Conservation (phyloP, 2,113 vertebrate genomes). For the Pyrgilauda ruficollis region DNA sequence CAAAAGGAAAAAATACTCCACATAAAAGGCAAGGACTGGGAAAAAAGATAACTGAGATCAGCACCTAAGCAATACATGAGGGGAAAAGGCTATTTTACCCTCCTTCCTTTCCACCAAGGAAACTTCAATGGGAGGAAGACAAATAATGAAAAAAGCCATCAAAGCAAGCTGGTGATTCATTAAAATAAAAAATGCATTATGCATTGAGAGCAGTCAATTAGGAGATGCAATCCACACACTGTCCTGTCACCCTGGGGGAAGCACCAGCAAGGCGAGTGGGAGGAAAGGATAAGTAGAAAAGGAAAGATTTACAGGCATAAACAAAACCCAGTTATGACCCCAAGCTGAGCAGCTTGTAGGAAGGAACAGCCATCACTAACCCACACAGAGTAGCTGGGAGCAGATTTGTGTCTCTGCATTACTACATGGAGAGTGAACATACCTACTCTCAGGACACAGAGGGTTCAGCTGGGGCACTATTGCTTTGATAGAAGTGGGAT, state of each 20-base stretch:
- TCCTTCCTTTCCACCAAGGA: conserved; percentile 32
- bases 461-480: background rate
- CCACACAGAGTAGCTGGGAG: background rate
- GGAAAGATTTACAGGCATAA: conserved; percentile 47
- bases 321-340: conserved; percentile 55
- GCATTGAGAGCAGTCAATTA: conserved; percentile 63
- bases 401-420: background rate
- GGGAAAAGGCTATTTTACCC: conserved; percentile 13
- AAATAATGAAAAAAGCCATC: conserved; percentile 57
- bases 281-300: conserved; percentile 44
- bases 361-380: conserved; percentile 15
- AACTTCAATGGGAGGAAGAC: conserved; percentile 46
- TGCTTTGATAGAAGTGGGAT: background rate
- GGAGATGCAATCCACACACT: conserved; percentile 39
- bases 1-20: conserved; percentile 30
- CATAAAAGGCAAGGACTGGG: conserved; percentile 41
- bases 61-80: conserved; percentile 38
- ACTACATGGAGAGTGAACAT: background rate
- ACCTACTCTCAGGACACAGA: background rate
- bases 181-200: conserved; percentile 67
- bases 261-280: conserved; percentile 21
- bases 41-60: conserved; percentile 46
- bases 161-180: conserved; percentile 57
- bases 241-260: conserved; percentile 54
- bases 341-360: conserved; percentile 7